These are phyloP conservation scores for Sardina pilchardus DNA, from an alignment of 2,113 vertebrate genomes.

Conservation along the genomic window DNA sequence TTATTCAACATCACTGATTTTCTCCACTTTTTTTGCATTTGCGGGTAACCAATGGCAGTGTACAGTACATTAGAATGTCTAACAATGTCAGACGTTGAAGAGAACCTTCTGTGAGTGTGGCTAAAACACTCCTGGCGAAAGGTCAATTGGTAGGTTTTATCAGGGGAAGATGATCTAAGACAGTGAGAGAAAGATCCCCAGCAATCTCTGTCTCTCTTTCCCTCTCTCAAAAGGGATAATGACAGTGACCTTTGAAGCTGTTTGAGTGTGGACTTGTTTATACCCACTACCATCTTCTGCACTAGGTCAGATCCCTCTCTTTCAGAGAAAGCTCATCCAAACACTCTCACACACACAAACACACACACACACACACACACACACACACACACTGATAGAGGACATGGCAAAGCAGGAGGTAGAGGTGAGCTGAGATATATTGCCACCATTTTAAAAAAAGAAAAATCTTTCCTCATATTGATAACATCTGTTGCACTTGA, in stretches of 20 bases:
- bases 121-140: not conserved
- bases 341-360: not conserved
- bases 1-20: no score
- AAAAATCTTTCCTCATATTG: not conserved
- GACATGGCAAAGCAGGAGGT: not conserved
- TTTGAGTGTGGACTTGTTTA: slow-evolving; percentile 8
- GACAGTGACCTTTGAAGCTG: slow-evolving; percentile 22
- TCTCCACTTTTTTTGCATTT: no score
- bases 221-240: slow-evolving; percentile 44
- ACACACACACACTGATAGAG: not conserved
- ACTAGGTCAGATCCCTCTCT: slow-evolving; percentile 29
- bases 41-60: no score
- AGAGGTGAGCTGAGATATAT: not conserved
- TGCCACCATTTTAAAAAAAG: not conserved
- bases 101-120: no score
- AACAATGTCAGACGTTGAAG: no score
- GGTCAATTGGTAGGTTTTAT: slow-evolving; percentile 37
- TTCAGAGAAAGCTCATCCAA: slow-evolving; percentile 29
- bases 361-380: slow-evolving; percentile 5
- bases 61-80: no score
- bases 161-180: slow-evolving; percentile 33
- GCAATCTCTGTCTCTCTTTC: not conserved
- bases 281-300: slow-evolving; percentile 37
- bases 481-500: not conserved
- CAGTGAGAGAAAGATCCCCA: slow-evolving; percentile 29